Evolutionary conservation across 2,113 vertebrate genomes (phyloP), one percentile per base, ranked within the genome.

Genomic region (Gymnogyps californianus): DNA sequence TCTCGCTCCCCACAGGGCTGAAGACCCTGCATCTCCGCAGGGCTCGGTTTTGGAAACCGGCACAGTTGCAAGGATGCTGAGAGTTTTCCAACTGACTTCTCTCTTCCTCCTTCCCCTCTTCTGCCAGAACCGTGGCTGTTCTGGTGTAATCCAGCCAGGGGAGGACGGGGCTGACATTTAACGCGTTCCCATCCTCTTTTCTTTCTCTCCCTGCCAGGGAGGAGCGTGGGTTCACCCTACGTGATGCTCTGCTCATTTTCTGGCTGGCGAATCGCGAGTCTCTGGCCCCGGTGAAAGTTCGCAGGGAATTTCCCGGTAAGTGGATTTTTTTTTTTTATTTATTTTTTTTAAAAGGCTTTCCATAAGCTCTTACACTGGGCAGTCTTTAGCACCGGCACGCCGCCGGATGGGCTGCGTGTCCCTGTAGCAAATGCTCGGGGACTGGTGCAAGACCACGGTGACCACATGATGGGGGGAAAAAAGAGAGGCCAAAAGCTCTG

Each of bases 241-340:
- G 0, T 6, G 65, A 59, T 46, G 70, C 19, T 91, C 65, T 28
- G 25, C 18, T 46, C 14, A 0, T 71, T 54, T 70, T 62, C 51
- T 31, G 26, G 5, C n/a, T 40, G 34, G 24, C 0, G 0, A 49
- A 28, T 13, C 2, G 0, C 2, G 4, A 36, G 10, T 59, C 54
- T 72, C 55, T 20, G 46, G 22, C 28, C 54, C 28, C 0, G 1
- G 18, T 38, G 74, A 22, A 66, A 65, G 17, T 38, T 83, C 13
- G 1, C 29, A 9, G 28, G 49, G 62, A 83, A 90, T 66, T 72
- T 61, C 32, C 25, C 1, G 32, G 92, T 96, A 86, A 90, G 95
- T 66, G 32, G 44, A 83, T 67, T 67, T 18, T 6, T 83, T 46
- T 83, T 46, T 20, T 13, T 40, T 55, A 5, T 13, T 16, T 36